Conservation (phyloP, 2,113 vertebrate species). For the Hypanus sabinus region DNA sequence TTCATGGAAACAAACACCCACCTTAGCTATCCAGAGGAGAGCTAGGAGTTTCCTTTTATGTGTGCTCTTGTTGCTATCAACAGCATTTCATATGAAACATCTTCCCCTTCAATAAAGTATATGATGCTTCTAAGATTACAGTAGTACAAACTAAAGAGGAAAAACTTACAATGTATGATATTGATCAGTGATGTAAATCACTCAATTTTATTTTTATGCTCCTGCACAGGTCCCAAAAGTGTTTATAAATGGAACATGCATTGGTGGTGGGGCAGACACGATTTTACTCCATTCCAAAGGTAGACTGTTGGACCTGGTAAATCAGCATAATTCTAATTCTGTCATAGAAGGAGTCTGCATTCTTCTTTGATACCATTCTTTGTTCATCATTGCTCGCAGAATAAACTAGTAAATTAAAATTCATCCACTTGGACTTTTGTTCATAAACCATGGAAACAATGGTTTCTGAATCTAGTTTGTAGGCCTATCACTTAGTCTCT, state of each 20-base stretch:
- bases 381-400: neutral
- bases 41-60: neutral
- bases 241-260: slow-evolving; percentile 83
- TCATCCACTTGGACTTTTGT: neutral
- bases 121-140: neutral
- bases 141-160: neutral
- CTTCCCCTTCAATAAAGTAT: neutral
- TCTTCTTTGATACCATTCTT: neutral
- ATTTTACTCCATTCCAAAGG: slow-evolving; percentile 77
- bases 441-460: neutral
- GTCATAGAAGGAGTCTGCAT: neutral
- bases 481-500: neutral
- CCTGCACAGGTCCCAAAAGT: slow-evolving; percentile 78
- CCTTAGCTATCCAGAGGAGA: neutral
- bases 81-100: neutral
- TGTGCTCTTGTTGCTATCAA: neutral
- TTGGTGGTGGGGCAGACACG: slow-evolving; percentile 83
- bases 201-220: neutral
- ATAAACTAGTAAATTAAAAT: slow-evolving; percentile 33
- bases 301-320: slow-evolving; percentile 55
- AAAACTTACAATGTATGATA: neutral
- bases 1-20: neutral
- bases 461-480: neutral
- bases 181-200: neutral
- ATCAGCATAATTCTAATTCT: neutral